These are phyloP conservation scores for Poecilia velifera DNA, from an alignment of 2,797 vertebrate genomes.

Conservation along the genomic window DNA sequence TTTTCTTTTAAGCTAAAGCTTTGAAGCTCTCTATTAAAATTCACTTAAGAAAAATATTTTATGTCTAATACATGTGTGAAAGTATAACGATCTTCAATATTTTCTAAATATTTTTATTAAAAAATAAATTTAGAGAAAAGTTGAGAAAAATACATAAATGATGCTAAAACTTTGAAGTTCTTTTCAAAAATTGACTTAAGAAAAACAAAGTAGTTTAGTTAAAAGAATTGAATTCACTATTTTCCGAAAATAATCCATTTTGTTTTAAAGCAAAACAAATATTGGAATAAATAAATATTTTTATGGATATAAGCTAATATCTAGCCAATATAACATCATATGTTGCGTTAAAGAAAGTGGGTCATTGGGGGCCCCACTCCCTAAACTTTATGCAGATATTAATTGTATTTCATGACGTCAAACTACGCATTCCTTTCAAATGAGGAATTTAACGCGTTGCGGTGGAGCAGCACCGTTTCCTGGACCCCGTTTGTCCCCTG, in stretches of 20 bases:
- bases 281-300: neutral
- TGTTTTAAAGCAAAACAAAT: too few relatives aligned
- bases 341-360: neutral
- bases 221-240: neutral
- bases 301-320: neutral
- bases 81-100: neutral
- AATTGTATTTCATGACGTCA: neutral
- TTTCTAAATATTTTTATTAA: neutral
- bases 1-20: neutral
- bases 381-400: slow-evolving; percentile 7
- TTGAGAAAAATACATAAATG: too few relatives aligned
- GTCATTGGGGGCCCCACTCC: neutral
- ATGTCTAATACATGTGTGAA: neutral
- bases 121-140: too few relatives aligned
- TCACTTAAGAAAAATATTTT: neutral
- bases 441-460: slow-evolving; percentile 14
- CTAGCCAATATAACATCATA: neutral
- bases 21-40: neutral
- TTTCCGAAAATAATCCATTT: neutral
- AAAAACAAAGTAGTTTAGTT: too few relatives aligned
- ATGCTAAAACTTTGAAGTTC: too few relatives aligned
- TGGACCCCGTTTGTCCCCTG: slow-evolving; percentile 24
- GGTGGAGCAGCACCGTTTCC: slow-evolving; percentile 21
- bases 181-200: too few relatives aligned
- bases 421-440: neutral